Evolutionary conservation across 2,113 vertebrate species (phyloP), one percentile per base, ranked within the genome.

Genomic region (human (Homo sapiens)): DNA sequence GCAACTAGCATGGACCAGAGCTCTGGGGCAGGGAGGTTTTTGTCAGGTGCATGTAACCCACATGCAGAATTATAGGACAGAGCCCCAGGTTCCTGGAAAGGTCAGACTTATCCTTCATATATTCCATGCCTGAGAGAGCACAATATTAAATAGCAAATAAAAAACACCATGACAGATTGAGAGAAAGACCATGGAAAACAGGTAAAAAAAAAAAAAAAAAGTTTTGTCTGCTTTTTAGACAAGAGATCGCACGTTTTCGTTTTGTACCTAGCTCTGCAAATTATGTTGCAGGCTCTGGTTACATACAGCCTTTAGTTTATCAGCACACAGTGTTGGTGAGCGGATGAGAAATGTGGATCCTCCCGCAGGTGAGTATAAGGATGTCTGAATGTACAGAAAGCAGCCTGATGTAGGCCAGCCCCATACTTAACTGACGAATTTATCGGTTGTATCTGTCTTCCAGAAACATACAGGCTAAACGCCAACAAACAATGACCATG

Each of bases 381-480:
- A 57, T 22, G 61, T 30, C n/a, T 61, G 30, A 75, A 48, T 30
- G n/a, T 45, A n/a, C 20, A 17, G 52, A 73, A 57, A 78, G 22
- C 64, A 38, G 79, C 32, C 23, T 11, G 27, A 12, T 4, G 17
- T 1, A 16, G 52, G 25, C 50, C 7, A 3, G n/a, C 13, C 5
- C 38, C 10, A 72, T 25, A 64, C 40, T 86, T 64, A 20, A 3
- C 50, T 3, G 35, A 61, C 1, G 0, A 9, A 48, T 78, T 45
- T 22, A 18, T 4, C 50, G 52, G 57, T 57, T 35, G 1, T 61
- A 5, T 90, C 92, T 43, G 35, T 92, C 70, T 92, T 45, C 57
- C 8, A 9, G 91, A 92, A 89, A 92, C 43, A 59, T 0, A 32
- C 6, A 14, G n/a, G 90, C 81, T 89, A 45, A 93, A 86, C n/a